phyloP scores from a whole-genome alignment of 1,140 invertebrate species.

The Himalopsyche phryganea region DNA sequence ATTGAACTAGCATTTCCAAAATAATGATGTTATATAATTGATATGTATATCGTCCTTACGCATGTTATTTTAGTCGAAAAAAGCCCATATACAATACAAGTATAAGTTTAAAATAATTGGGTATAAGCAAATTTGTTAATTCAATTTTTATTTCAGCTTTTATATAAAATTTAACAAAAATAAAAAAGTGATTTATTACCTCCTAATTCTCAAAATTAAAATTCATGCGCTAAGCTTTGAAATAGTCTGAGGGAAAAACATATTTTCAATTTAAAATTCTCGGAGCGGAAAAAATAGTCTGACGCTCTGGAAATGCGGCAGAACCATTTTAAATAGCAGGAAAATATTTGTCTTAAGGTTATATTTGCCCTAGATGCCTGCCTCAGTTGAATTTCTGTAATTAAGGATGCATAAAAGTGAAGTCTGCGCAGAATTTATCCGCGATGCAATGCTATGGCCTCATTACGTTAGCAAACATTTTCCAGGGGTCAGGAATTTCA shows the following conservation, averaged over 20 bases:
- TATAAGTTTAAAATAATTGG: no score
- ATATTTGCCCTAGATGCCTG: neutral
- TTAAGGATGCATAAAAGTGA: conserved; percentile 27
- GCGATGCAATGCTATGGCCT: conserved; percentile 12
- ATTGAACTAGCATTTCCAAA: no score
- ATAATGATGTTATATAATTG: no score
- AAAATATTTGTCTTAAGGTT: neutral
- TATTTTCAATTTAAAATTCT: no score
- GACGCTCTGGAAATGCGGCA: neutral
- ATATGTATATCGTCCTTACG: no score
- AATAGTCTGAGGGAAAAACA: neutral
- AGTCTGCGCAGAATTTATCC: conserved; percentile 6
- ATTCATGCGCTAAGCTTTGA: neutral
- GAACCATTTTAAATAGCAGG: neutral
- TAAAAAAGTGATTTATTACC: no score
- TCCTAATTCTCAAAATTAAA: no score
- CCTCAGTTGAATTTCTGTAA: conserved; percentile 13
- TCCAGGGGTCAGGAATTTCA: conserved; percentile 7
- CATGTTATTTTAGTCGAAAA: no score
- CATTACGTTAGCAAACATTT: conserved; percentile 20
- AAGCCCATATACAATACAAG: no score
- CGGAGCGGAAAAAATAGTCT: neutral
- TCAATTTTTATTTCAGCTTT: no score
- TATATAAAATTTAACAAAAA: no score
- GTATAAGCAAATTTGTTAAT: no score